These are phyloP conservation scores for Lordiphosa fenestrarum DNA, from an alignment of 2,888 invertebrate species.

Conservation along the genomic window DNA sequence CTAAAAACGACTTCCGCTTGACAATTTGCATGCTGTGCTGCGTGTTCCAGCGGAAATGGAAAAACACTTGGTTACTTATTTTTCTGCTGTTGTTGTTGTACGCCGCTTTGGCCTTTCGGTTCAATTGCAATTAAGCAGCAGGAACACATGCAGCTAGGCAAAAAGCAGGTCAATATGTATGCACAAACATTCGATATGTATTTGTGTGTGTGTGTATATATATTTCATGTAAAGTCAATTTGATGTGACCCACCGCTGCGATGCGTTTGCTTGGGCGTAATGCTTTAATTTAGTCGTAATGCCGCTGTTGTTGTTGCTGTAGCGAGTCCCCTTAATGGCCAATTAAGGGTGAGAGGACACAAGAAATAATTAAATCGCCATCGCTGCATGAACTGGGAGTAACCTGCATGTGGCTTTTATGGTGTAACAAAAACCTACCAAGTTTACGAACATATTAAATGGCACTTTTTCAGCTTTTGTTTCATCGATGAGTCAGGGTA, in stretches of 20 bases:
- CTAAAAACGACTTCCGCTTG: constrained; percentile 71
- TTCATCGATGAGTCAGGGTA: too few species aligned
- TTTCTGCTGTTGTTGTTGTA: constrained; percentile 2
- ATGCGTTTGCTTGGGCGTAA: constrained; percentile 23
- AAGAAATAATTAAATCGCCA: constrained; percentile 79
- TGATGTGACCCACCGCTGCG: constrained; percentile 61
- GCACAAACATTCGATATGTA: neutral
- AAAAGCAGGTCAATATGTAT: constrained; percentile 59
- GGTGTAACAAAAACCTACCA: constrained; percentile 1
- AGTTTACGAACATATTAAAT: too few species aligned
- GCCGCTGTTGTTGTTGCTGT: constrained; percentile 24
- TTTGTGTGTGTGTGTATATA: constrained; percentile 37
- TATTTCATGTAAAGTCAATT: constrained; percentile 73
- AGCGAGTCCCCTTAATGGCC: constrained; percentile 75
- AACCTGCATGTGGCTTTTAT: constrained; percentile 14
- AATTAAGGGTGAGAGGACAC: constrained; percentile 80
- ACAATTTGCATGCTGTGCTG: constrained; percentile 69
- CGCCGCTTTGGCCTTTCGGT: constrained; percentile 27
- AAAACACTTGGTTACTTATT: constrained; percentile 52
- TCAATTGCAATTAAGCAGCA: constrained; percentile 57
- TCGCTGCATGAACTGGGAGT: constrained; percentile 67
- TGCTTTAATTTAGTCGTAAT: constrained; percentile 52
- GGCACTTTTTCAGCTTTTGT: too few species aligned
- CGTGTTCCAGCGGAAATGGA: constrained; percentile 63
- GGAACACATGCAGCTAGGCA: constrained; percentile 63